Evolutionary conservation across 2,888 invertebrate genomes (phyloP), one percentile per base, ranked within the genome.

Genomic region (Fabriciana adippe): DNA sequence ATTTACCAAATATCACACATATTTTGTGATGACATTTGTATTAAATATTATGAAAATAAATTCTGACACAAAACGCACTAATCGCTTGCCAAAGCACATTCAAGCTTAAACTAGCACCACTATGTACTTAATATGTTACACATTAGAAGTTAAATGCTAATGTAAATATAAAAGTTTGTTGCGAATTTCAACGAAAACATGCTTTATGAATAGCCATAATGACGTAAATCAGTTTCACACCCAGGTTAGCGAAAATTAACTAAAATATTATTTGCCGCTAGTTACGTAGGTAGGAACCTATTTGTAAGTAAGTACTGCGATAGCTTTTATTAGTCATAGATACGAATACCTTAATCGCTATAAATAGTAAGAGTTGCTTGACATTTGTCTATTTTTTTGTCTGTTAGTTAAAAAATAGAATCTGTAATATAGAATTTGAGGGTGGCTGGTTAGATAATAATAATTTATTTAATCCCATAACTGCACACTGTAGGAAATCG

Each of bases 51-150:
- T 69, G 78, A 81, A 84, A 86, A 83, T 85, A 80, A 82, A 82
- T 85, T 82, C 82, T 79, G 76, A 61, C 78, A 71, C 72, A 76
- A 76, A 78, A 76, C 82, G 85, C 89, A 92, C 91, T 90, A 90
- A 91, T 87, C 80, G 92, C 91, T 89, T 91, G 90, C 87, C 80
- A 82, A 76, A 83, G 84, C 86, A 88, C 87, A 79, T 75, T 81
- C 81, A 80, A 75, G 89, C 91, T 89, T 92, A 66, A 75, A 81
- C 82, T 69, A 76, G 82, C 82, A 87, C 86, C 82, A 11, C 8
- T 8, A 8, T 41, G 11, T 67, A 71, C 72, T 72, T 67, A 68
- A 72, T 73, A 70, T 66, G 64, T 68, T 75, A 75, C 75, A 80
- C 76, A 76, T 78, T 75, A 73, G 45, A 59, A 65, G 69, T 67